Evolutionary conservation across 2,888 invertebrate species (phyloP), one percentile per base, ranked within the genome.

Genomic region (Leptarthrus brevirostris): DNA sequence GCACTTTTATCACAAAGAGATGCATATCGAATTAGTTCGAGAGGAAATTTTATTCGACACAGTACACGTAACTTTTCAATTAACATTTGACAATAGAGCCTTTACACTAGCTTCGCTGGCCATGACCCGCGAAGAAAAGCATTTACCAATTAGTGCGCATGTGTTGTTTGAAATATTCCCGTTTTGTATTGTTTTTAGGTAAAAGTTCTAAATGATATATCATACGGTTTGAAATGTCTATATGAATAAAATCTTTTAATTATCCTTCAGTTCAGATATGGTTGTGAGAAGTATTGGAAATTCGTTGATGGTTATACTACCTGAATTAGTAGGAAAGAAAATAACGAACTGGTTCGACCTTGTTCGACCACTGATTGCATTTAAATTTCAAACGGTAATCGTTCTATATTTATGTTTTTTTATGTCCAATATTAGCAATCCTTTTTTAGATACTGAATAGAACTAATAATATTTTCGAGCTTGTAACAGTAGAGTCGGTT

Each of bases 101-200:
- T 96, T 94, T 82, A 92, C 93, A 0, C 87, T 94, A 66, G 93
- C 94, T 2, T 93, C 93, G 0, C 85, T 94, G 79, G 91, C 93
- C 24, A 92, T 95, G 92, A 93, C 93, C 1, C 88, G 94, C 34
- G 94, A 95, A 81, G 95, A 95, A 82, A 94, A 94, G 83, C 94
- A 94, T 84, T 86, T 96, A 78, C 95, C 96, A 5, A 93, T 96
- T 78, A 92, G 93, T 81, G 94, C 95, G 0, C 92, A 94, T 8
- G 93, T 96, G 24, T 88, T 98, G 54, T 97, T 98, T 81, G 97
- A 98, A 84, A 95, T 98, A 81, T 98, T 98, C 84, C 98, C 98
- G 1, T 98, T 98, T 87, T 96, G 97, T 86, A 93, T 98, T 78
- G 96, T 97, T 49, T 98, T 98, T 85, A 94, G 95, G 93, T 94